These are phyloP conservation scores for Poeciliopsis presidionis DNA, from an alignment of 2,797 vertebrate genomes.

Conservation along the genomic window DNA sequence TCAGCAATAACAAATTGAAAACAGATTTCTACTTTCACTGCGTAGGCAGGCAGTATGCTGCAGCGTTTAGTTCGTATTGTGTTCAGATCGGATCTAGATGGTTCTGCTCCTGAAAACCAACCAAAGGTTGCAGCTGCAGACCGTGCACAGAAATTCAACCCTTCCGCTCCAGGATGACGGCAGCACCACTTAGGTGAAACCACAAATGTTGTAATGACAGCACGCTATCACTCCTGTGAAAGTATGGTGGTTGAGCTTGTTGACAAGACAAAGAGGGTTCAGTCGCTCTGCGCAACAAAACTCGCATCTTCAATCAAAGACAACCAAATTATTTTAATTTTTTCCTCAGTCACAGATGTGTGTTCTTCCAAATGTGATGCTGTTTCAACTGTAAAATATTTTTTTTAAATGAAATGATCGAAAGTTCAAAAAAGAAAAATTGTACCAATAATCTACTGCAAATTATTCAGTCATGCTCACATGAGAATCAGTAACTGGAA, in stretches of 20 bases:
- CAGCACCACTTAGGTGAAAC: conserved; percentile 34
- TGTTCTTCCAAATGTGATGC: neutral
- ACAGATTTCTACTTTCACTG: conserved; percentile 8
- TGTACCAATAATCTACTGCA: neutral
- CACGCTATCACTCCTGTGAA: conserved; percentile 16
- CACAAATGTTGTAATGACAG: conserved; percentile 47
- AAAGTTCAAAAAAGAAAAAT: neutral
- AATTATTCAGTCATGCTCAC: neutral
- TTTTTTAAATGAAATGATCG: neutral
- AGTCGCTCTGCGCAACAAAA: conserved; percentile 12
- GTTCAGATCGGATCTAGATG: conserved; percentile 13
- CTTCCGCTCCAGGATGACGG: conserved; percentile 42
- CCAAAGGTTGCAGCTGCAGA: conserved; percentile 41
- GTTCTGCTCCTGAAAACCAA: conserved; percentile 30
- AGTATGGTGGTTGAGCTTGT: neutral
- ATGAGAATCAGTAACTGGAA: neutral
- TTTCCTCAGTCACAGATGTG: conserved; percentile 12
- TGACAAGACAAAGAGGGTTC: conserved; percentile 5
- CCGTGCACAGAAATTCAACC: conserved; percentile 43
- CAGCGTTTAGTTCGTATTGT: neutral
- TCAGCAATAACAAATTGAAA: conserved; percentile 5
- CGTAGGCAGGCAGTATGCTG: neutral
- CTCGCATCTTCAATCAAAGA: neutral
- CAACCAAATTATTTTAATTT: conserved; percentile 19
- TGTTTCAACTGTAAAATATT: neutral